A percentile compares a stretch with the other conserved stretches of the same genome.
Evolutionary conservation across 2,888 invertebrate genomes (phyloP).

Genomic region (Parapristionchus giblindavisi): DNA sequence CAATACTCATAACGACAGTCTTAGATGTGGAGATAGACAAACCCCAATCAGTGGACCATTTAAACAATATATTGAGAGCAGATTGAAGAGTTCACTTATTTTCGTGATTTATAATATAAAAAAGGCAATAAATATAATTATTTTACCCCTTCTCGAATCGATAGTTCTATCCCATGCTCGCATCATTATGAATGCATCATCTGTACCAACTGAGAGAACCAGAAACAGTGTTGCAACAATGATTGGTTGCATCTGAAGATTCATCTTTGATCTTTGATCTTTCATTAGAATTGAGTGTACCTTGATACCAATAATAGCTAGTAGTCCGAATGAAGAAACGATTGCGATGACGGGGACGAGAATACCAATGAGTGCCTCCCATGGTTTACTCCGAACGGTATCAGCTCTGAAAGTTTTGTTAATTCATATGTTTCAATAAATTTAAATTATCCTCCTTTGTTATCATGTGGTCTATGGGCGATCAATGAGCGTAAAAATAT

Average conservation of each 20-base stretch:
- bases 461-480: neutral
- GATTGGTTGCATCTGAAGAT: constrained; percentile 36
- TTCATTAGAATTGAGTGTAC: too few species aligned
- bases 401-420: constrained; percentile 5
- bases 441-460: neutral
- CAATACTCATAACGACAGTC: too few species aligned
- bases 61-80: too few species aligned
- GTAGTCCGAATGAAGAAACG: constrained; percentile 23
- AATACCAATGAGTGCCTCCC: constrained; percentile 34
- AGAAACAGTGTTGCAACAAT: constrained; percentile 35
- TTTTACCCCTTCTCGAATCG: constrained; percentile 18
- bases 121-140: neutral
- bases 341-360: constrained; percentile 29
- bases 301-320: constrained; percentile 29
- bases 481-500: neutral
- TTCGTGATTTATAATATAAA: too few species aligned
- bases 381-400: constrained; percentile 29
- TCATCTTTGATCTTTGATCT: neutral
- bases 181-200: constrained; percentile 37
- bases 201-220: constrained; percentile 31
- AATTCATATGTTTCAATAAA: neutral
- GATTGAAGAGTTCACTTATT: too few species aligned
- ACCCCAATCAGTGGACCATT: too few species aligned
- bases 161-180: constrained; percentile 36
- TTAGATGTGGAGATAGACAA: too few species aligned